phyloP scores from a whole-genome alignment of 2,113 vertebrate species.

The Marmota monax region DNA sequence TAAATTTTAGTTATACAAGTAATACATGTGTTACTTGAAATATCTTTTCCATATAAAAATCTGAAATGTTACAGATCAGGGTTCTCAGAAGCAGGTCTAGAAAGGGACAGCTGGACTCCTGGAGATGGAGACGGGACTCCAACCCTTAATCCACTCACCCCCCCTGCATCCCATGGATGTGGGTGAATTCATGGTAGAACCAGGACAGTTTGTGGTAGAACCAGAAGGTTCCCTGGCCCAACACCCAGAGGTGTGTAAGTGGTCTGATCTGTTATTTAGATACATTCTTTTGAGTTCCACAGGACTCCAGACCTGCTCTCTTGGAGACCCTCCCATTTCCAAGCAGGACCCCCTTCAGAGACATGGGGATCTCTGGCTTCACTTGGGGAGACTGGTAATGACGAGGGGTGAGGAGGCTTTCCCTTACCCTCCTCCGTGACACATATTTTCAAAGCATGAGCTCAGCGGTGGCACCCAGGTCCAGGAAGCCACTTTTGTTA shows the following conservation, averaged over 20 bases:
- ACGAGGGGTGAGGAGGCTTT: neutral
- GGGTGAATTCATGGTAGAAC: neutral
- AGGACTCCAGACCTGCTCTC: neutral
- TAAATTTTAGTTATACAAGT: neutral
- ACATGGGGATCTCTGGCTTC: neutral
- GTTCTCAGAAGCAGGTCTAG: neutral
- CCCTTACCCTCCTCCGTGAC: neutral
- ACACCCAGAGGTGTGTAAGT: neutral
- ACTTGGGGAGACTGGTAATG: neutral
- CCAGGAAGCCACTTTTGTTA: conserved; percentile 41
- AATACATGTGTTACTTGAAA: neutral
- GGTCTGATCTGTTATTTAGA: neutral
- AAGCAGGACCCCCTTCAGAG: neutral
- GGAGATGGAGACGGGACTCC: neutral
- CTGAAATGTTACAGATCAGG: neutral
- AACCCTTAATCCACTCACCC: neutral
- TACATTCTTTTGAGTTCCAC: neutral
- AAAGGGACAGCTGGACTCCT: neutral
- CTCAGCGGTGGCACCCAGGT: neutral
- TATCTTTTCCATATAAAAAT: neutral
- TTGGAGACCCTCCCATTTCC: neutral
- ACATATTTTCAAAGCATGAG: conserved; percentile 12
- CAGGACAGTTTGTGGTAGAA: neutral
- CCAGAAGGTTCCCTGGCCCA: neutral
- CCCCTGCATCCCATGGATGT: too few relatives aligned